Evolutionary conservation across 2,888 invertebrate species (phyloP), one percentile per base, ranked within the genome.

Genomic region (Carpatolechia fugitivella): DNA sequence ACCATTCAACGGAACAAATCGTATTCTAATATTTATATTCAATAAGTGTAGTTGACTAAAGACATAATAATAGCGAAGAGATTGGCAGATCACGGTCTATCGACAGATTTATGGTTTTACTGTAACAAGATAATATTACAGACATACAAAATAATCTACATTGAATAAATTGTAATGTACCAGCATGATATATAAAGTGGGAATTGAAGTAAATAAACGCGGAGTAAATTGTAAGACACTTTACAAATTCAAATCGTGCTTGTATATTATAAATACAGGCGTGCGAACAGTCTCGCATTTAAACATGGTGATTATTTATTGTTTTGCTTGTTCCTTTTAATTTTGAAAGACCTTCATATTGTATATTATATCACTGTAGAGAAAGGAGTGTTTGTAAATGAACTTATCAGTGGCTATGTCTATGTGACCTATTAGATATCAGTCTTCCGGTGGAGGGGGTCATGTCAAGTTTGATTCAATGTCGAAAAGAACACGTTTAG

Each of bases 41-140:
- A n/a, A n/a, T n/a, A n/a, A n/a, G n/a, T n/a, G n/a, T n/a, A n/a
- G n/a, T n/a, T n/a, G n/a, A n/a, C n/a, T n/a, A n/a, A 3, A 18
- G 40, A 3, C 10, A 41, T 8, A 41, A 41, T 18, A 20, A 14
- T 38, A 41, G 10, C 16, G 5, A 6, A 38, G 54, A 56, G 54
- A 54, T 55, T 41, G 40, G 40, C 40, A 41, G 40, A 41, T 41
- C 40, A 41, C 40, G 40, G 54, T 52, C 44, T 29, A 1, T 36
- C 33, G 29, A 20, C 18, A 40, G 40, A 41, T 41, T 41, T 41
- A 41, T 41, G 3, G 40, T 18, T 8, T 16, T 38, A 38, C 16
- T 8, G 10, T 16, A 16, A 16, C 38, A 38, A 14, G 38, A 16
- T 16, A 38, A 16, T 38, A 16, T 38, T 14, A 10, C n/a, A n/a